Conservation (phyloP, 2,113 vertebrate species). For the Notiomystis cincta region DNA sequence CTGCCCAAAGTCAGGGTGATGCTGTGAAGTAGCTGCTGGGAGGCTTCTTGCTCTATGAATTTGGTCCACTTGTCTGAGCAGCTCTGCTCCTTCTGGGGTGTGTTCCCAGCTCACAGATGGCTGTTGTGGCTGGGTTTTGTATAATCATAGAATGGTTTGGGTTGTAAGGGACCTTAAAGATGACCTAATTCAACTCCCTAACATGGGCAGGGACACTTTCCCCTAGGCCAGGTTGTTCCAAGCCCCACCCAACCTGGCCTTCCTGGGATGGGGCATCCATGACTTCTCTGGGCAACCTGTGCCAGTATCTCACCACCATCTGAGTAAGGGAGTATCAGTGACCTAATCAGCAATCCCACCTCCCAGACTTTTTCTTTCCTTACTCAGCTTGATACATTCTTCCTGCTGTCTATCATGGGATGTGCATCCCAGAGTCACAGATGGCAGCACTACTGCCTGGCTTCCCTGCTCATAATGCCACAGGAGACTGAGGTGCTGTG, state of each 20-base stretch:
- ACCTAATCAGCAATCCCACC: background rate
- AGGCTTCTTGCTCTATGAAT: background rate
- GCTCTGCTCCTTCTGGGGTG: background rate
- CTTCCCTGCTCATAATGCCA: background rate
- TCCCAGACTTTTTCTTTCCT: background rate
- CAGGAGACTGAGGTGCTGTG: background rate
- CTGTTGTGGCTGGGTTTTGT: background rate
- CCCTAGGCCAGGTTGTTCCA: background rate
- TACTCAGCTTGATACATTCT: background rate
- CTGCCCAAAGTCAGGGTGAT: background rate
- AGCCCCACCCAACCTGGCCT: background rate
- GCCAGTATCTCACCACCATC: background rate
- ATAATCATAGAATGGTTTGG: background rate
- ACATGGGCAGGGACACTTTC: background rate
- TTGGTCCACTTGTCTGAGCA: background rate
- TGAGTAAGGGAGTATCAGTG: background rate
- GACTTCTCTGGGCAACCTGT: background rate
- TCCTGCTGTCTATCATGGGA: background rate
- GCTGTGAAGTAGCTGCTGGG: background rate
- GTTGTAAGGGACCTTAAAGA: background rate
- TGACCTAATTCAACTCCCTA: background rate
- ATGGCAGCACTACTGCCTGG: background rate
- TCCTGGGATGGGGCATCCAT: background rate
- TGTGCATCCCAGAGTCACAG: background rate
- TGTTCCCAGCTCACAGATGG: background rate